Base-by-base conservation (phyloP, 1,140 invertebrate species). In the Apis dorsata region DNA sequence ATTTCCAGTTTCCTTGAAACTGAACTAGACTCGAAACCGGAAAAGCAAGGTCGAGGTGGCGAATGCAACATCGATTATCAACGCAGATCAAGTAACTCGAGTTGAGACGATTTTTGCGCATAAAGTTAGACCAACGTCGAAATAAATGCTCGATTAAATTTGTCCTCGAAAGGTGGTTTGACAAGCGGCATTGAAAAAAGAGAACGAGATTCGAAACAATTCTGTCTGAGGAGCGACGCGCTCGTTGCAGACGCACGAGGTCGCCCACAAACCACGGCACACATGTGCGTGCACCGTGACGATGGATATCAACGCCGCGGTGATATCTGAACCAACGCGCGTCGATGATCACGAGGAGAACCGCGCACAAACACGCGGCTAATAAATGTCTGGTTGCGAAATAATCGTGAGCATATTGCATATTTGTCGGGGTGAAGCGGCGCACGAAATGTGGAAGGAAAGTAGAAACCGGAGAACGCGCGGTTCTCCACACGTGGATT, bases 251-350 rank as follows among this genome's bases (percentile, higher is more conserved):
- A 66, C 71, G 75, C 72, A 85, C 79, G 91, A 92, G 90, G 90
- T 89, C 88, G 89, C 81, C 82, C 75, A 88, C 79, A 86, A 90
- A 86, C 88, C 87, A 85, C 84, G 93, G 89, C 93, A 93, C 88
- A 93, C 89, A 91, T 93, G 90, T 85, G 89, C 93, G 88, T 88
- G 59, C 78, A 93, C 89, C 92, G 92, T 93, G 89, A 93, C 92
- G 87, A 57, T 79, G 91, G 91, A 93, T 44, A 44, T 93, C 83
- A 34, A 83, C 79, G 81, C 79, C 86, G 82, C 82, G 44, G 69
- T 79, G 92, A 93, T 92, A 85, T 81, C 80, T 65, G 69, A 62
- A 49, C 55, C 53, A 70, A 80, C 59, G 73, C 60, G 75, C 49
- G 66, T 19, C 70, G 34, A 79, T 63, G 24, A 68, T 63, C 49